Evolutionary conservation across 2,797 vertebrate genomes (phyloP).

Genomic region (Fundulus diaphanus): DNA sequence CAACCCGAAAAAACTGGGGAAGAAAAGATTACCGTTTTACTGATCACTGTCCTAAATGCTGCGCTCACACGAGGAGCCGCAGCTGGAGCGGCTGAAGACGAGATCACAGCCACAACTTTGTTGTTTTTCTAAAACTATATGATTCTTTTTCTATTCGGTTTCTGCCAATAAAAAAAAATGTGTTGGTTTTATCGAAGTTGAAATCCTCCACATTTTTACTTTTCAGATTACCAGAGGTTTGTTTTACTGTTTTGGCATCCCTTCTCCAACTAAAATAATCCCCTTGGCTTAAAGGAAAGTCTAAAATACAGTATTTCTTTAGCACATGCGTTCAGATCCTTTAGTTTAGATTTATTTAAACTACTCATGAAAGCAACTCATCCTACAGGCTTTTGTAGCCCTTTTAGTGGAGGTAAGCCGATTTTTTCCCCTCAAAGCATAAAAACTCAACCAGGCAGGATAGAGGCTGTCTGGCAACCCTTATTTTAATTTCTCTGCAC

Average conservation of each 20-base stretch:
- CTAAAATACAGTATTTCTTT: not conserved
- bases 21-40: too few species aligned
- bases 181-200: not conserved
- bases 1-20: slow-evolving; percentile 33
- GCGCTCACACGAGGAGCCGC: slow-evolving; percentile 29
- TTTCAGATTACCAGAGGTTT: not conserved
- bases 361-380: not conserved
- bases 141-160: slow-evolving; percentile 39
- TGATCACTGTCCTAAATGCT: slow-evolving; percentile 29
- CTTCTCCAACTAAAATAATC: not conserved
- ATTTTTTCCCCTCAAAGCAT: not conserved
- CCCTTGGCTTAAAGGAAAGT: not conserved
- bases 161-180: slow-evolving; percentile 14
- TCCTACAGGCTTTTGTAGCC: not conserved
- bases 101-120: slow-evolving; percentile 53
- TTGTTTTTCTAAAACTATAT: slow-evolving; percentile 58
- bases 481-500: not conserved
- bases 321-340: not conserved
- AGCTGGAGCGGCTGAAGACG: slow-evolving; percentile 60
- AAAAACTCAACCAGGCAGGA: not conserved
- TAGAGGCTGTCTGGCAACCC: not conserved
- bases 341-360: not conserved
- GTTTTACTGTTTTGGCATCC: not conserved
- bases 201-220: not conserved
- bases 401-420: not conserved